Base-by-base conservation (phyloP, 2,888 invertebrate genomes). In the Acanthacorydalis orientalis region DNA sequence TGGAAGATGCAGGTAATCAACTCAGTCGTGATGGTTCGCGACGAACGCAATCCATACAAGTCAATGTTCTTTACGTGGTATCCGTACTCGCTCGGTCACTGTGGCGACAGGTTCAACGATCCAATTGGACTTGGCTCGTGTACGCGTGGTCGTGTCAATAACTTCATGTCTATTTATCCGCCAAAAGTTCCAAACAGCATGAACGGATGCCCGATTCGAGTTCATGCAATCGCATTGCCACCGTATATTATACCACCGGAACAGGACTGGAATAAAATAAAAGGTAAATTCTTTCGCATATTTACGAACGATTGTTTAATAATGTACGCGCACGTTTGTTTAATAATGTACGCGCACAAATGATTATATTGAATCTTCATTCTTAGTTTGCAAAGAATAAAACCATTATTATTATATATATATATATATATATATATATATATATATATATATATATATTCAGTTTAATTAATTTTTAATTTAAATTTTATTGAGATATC, bases 1-100 rank as follows among this genome's bases (percentile, higher is more conserved):
- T 46, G 31, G 39, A 14, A 16, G n/a, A 38, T 7, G 9, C 42
- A 42, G 11, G 47, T 35, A 11, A 23, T 47, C 12, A 43, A 47
- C 15, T 42, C 35, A 10, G 43, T 47, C 9, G 16, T 47, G 7
- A 43, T 47, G 35, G 15, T 34, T 7, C 47, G 23, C 12, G 32
- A 42, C 11, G 37, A 2, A 9, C 37, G 4, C 7, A 23, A 23
- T 23, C 46, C 46, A 32, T 35, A 14, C 32, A 31, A 12, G n/a
- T 12, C 43, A 7, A 15, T 31, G 31, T 37, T 42, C 8, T 43
- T 42, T 23, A 35, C 47, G 16, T 47, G 47, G 47, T 43, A 31
- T 14, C 47, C 47, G 6, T 47, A 47, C 23, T 39, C 34, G 10
- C 34, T 11, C 11, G 47, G 43, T 15, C 43, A 42, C 14, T 47